A percentile compares a stretch with the other conserved stretches of the same genome.
These are phyloP conservation scores for Drosophila nigritarsus DNA, from an alignment of 2,888 invertebrate genomes.

Conservation along the genomic window DNA sequence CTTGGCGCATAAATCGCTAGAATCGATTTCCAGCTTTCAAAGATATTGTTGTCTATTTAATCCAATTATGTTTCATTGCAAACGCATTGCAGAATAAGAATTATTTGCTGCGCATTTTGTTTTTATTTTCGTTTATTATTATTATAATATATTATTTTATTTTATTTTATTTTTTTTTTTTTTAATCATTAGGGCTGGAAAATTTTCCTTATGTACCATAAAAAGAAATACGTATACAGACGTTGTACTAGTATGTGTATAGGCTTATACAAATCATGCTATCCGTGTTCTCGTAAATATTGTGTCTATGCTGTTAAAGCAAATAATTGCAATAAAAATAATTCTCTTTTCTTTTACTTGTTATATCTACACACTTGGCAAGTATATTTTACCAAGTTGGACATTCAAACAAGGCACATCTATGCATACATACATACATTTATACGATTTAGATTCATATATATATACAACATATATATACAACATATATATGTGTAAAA, in stretches of 20 bases:
- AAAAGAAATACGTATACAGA: constrained; percentile 11
- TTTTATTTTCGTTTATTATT: constrained; percentile 3
- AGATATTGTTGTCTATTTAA: constrained; percentile 15
- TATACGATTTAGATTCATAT: constrained; percentile 21
- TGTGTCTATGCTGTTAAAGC: constrained; percentile 13
- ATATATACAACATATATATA: constrained; percentile 31
- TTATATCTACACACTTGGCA: constrained; percentile 6
- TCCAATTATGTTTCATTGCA: constrained; percentile 1
- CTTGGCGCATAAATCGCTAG: neutral
- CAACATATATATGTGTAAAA: neutral
- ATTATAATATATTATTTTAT: neutral
- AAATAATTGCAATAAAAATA: neutral
- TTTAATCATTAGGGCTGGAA: constrained; percentile 1
- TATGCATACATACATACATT: constrained; percentile 21
- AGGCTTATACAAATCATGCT: constrained; percentile 3
- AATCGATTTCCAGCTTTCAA: constrained; percentile 5
- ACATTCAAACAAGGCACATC: constrained; percentile 10
- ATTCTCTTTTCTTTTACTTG: constrained; percentile 6
- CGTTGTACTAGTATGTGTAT: constrained; percentile 12
- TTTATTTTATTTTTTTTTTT: neutral
- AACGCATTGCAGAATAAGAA: neutral
- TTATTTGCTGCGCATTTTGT: constrained; percentile 1
- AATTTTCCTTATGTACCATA: constrained; percentile 36
- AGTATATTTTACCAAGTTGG: neutral
- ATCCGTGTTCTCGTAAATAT: constrained; percentile 7